A percentile compares a stretch with the other conserved stretches of the same genome.
Conservation (phyloP, 2,113 vertebrate genomes). For the Scomber scombrus region DNA sequence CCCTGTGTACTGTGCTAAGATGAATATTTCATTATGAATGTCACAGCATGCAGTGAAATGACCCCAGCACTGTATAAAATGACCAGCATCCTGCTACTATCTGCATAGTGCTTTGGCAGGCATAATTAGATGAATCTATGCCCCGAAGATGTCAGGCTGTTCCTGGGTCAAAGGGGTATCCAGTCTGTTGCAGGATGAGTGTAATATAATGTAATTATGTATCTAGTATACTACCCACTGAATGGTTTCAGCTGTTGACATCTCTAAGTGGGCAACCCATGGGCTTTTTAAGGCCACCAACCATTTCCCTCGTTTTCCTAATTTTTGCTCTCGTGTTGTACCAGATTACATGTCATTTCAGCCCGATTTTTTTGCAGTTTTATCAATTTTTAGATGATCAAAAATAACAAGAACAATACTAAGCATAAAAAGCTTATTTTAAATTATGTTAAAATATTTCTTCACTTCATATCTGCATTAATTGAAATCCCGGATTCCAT, state of each 20-base stretch:
- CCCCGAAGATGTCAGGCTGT: conserved; percentile 62
- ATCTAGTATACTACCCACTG: conserved; percentile 11
- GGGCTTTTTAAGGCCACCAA: conserved; percentile 16
- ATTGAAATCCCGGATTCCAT: neutral
- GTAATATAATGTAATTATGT: conserved; percentile 60
- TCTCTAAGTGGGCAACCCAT: conserved; percentile 21
- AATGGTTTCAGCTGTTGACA: conserved; percentile 40
- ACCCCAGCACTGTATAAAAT: conserved; percentile 60
- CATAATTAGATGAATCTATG: conserved; percentile 73
- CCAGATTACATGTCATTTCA: neutral
- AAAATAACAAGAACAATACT: neutral
- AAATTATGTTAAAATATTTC: neutral
- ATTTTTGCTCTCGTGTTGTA: neutral
- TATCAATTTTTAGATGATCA: neutral
- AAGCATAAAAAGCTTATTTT: neutral
- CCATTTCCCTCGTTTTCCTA: conserved; percentile 9
- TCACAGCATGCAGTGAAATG: conserved; percentile 63
- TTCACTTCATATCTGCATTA: neutral
- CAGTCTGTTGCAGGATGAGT: conserved; percentile 39
- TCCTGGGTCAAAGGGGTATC: conserved; percentile 54
- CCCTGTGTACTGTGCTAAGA: conserved; percentile 52
- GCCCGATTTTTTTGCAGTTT: neutral
- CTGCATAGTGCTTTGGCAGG: conserved; percentile 31
- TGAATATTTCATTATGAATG: conserved; percentile 78
- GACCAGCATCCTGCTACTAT: conserved; percentile 56